Base-by-base conservation (phyloP, 1,140 invertebrate species). In the Ridgeia piscesae region DNA sequence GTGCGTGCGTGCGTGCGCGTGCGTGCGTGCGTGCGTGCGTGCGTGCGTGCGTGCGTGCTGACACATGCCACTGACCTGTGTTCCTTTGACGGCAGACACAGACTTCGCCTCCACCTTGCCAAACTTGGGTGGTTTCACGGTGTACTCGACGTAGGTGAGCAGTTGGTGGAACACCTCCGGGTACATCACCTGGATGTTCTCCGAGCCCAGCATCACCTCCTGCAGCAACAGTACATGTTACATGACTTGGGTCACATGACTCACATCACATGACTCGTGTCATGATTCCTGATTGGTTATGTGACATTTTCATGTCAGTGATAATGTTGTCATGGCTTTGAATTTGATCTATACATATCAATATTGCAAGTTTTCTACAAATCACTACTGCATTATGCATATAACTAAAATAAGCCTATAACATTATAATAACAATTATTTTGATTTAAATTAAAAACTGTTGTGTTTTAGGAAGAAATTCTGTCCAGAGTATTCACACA, bases 151-250 rank as follows among this genome's bases (percentile, higher is more conserved):
- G 94, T 98, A 98, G 48, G 96, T 97, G 33, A 98, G 95, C 93
- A 98, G 96, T 94, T 98, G 97, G 50, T 97, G 96, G 95, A 98
- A 98, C 95, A 98, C 97, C 92, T 97, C 97, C 92, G 98, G 97
- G 93, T 98, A 97, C 97, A 98, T 97, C 93, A 96, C 97, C 93
- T 97, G 96, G 92, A 97, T 96, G 95, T 95, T 96, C 92, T 97
- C 97, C 92, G 97, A 96, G 0, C 97, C 97, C 8, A 96, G 95
- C 33, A 98, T 95, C 1, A 97, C 97, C 96, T 98, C 98, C 97
- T 98, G 94, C 27, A 94, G 93, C 27, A 93, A 90, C 17, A 42
- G 90, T 93, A 35, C 91, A 92, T 89, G 58, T 90, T 92, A 90
- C 89, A 34, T 89, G 34, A 93, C 33, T 14, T 34, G 6, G 4